Percentiles rank a stretch among this genome's conserved stretches.
phyloP scores from a whole-genome alignment of 2,797 vertebrate species.

The Mycteria americana region DNA sequence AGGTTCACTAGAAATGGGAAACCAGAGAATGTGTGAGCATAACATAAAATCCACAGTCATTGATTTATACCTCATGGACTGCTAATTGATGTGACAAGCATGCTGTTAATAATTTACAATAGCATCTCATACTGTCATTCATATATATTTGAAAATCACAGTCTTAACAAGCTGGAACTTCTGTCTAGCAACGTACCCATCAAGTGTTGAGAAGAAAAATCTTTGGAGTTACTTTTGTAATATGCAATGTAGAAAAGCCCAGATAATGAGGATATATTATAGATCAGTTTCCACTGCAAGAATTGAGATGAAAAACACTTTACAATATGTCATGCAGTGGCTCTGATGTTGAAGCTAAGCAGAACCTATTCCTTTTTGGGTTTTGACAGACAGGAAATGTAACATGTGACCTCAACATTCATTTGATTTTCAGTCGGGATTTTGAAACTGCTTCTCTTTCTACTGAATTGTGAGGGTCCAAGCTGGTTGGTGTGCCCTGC shows the following conservation, averaged over 20 bases:
- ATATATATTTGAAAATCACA: neutral
- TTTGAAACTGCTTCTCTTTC: neutral
- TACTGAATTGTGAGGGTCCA: neutral
- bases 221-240: neutral
- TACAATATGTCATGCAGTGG: neutral
- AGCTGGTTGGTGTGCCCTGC: neutral
- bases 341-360: neutral
- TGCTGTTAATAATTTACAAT: neutral
- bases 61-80: neutral
- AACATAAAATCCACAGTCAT: neutral
- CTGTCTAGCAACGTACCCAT: neutral
- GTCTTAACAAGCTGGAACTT: neutral
- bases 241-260: neutral
- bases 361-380: neutral
- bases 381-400: neutral
- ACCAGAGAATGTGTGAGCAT: neutral
- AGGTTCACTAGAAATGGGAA: neutral
- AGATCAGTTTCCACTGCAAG: neutral
- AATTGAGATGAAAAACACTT: neutral
- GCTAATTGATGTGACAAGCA: slow-evolving; percentile 7
- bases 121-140: neutral
- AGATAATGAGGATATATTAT: neutral
- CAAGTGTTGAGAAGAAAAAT: neutral
- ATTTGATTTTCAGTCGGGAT: neutral
- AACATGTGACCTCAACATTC: neutral